phyloP scores from a whole-genome alignment of 2,797 vertebrate species.

The Melanotaenia nigrans region DNA sequence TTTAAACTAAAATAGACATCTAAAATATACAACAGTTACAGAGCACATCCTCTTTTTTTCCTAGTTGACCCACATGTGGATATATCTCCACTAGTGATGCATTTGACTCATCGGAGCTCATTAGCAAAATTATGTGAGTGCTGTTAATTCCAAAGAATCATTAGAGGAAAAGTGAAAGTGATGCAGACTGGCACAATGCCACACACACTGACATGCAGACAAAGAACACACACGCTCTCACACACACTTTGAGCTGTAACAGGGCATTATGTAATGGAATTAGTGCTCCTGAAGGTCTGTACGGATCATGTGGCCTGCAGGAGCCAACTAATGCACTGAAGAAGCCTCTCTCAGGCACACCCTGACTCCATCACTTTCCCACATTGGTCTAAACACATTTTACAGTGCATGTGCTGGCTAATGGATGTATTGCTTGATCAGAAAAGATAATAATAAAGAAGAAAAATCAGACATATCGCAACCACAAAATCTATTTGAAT shows the following conservation, averaged over 20 bases:
- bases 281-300: slow-evolving; percentile 71
- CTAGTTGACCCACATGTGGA: slow-evolving; percentile 43
- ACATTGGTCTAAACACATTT: slow-evolving; percentile 44
- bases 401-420: slow-evolving; percentile 25
- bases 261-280: slow-evolving; percentile 75
- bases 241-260: slow-evolving; percentile 44
- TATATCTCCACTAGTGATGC: slow-evolving; percentile 13
- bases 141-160: slow-evolving; percentile 54
- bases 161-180: slow-evolving; percentile 60
- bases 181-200: slow-evolving; percentile 59
- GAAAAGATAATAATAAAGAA: slow-evolving; percentile 1
- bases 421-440: slow-evolving; percentile 35
- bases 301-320: slow-evolving; percentile 60
- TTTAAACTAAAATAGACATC: slow-evolving; percentile 1
- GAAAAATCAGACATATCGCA: background rate
- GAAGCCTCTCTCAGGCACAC: slow-evolving; percentile 57
- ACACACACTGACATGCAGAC: slow-evolving; percentile 43
- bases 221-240: slow-evolving; percentile 28
- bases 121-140: slow-evolving; percentile 44
- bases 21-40: slow-evolving; percentile 23
- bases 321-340: slow-evolving; percentile 66
- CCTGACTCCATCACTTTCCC: slow-evolving; percentile 57
- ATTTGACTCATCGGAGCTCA: slow-evolving; percentile 33
- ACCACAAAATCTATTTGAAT: background rate
- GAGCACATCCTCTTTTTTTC: slow-evolving; percentile 23